Percentiles rank a stretch among this genome's conserved stretches.
Conservation (phyloP, 2,888 invertebrate species). For the Pyrgus malvae region DNA sequence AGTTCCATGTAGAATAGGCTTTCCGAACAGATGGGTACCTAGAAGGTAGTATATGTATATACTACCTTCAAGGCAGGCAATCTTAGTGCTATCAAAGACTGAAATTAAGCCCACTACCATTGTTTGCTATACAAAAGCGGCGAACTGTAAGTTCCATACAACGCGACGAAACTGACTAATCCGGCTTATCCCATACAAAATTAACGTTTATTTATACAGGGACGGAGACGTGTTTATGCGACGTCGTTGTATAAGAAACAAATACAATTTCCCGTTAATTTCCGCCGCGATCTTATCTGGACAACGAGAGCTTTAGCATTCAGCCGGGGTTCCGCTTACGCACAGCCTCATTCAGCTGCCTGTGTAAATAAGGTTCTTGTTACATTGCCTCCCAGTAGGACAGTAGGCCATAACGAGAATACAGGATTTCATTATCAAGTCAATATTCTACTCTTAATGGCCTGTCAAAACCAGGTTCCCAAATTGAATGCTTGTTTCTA, state of each 20-base stretch:
- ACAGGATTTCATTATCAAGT: no score
- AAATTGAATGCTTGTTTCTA: no score
- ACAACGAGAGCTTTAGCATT: conserved; percentile 68
- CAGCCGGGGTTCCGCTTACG: conserved; percentile 55
- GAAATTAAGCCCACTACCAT: not conserved
- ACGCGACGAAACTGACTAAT: conserved; percentile 31
- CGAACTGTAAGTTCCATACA: not conserved
- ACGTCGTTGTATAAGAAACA: conserved; percentile 70
- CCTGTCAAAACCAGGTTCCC: no score
- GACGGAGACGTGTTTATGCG: conserved; percentile 54
- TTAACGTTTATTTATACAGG: conserved; percentile 52
- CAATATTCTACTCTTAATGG: no score
- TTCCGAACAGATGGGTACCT: no score
- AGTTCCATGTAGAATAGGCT: no score
- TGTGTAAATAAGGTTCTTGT: not conserved
- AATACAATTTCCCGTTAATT: conserved; percentile 79
- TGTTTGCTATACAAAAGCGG: not conserved
- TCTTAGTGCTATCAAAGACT: no score
- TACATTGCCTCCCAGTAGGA: no score
- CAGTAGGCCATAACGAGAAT: no score
- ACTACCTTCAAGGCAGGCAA: no score
- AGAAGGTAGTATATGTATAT: no score
- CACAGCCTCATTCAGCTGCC: not conserved
- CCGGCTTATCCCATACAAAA: conserved; percentile 43
- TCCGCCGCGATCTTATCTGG: conserved; percentile 73